Percentiles rank a stretch among this genome's conserved stretches.
Evolutionary conservation across 2,113 vertebrate species (phyloP).

Genomic region (Progne subis): DNA sequence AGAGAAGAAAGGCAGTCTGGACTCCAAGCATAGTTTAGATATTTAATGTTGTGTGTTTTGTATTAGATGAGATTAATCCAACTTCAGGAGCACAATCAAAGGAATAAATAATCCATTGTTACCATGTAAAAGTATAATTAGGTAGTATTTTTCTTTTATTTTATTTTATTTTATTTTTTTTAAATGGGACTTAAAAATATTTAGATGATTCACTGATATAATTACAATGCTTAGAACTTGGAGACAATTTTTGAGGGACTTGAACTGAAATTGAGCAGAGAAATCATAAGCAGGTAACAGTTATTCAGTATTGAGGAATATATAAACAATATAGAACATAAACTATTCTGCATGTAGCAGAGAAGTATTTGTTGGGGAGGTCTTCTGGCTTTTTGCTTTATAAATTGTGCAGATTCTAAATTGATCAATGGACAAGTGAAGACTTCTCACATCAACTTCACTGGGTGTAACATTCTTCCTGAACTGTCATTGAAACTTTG

Average conservation of each 20-base stretch:
- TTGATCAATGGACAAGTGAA: background rate
- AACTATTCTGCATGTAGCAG: background rate
- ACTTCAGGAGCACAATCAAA: background rate
- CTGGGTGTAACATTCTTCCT: background rate
- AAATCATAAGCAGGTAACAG: background rate
- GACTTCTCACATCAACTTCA: rapidly evolving
- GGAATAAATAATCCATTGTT: background rate
- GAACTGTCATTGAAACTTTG: background rate
- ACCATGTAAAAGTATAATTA: background rate
- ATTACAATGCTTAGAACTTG: background rate
- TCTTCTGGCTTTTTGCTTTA: background rate
- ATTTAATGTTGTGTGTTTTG: background rate
- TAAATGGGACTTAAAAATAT: rapidly evolving
- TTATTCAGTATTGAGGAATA: background rate
- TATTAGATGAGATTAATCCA: background rate
- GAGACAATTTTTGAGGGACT: background rate
- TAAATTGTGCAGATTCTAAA: background rate
- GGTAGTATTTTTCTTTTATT: background rate
- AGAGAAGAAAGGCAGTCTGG: background rate
- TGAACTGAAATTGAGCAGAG: background rate
- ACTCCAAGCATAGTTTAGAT: background rate
- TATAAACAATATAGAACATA: background rate
- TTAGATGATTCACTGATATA: background rate
- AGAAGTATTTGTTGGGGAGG: rapidly evolving
- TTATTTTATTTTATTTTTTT: background rate